A percentile compares a stretch with the other conserved stretches of the same genome.
These are phyloP conservation scores for Anguilla megastoma DNA, from an alignment of 2,797 vertebrate genomes.

Conservation along the genomic window DNA sequence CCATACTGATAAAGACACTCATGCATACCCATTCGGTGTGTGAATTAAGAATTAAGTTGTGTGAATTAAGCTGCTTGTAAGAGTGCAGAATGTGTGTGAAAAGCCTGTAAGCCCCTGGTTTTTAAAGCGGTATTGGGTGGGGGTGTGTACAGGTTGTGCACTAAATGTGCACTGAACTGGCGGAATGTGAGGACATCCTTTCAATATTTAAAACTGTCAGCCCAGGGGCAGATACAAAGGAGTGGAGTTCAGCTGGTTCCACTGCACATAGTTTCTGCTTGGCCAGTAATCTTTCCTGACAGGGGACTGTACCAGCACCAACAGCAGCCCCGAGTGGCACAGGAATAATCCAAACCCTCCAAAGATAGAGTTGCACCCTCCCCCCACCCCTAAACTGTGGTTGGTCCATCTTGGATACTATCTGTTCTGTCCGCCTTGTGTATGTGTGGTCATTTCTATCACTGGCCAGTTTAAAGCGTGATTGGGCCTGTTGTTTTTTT, in stretches of 20 bases:
- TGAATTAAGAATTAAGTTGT: background rate
- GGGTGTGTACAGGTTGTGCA: background rate
- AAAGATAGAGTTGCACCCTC: background rate
- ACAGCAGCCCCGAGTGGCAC: background rate
- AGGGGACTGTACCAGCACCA: background rate
- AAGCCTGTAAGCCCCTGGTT: background rate
- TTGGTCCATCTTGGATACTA: background rate
- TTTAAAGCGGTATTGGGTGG: background rate
- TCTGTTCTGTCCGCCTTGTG: background rate
- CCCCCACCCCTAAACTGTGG: background rate
- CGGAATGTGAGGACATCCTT: background rate
- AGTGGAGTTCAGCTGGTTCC: background rate
- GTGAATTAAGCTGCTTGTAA: background rate
- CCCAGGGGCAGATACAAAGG: background rate
- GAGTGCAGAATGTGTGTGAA: background rate
- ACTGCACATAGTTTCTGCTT: constrained; percentile 7
- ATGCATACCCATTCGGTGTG: background rate
- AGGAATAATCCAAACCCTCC: constrained; percentile 1
- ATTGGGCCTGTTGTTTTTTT: background rate
- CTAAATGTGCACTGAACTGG: background rate
- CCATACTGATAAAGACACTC: background rate
- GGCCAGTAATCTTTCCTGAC: constrained; percentile 27
- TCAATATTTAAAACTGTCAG: constrained; percentile 9
- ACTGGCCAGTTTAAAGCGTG: background rate
- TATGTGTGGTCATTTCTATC: background rate